Conservation (phyloP, 2,113 vertebrate species). For the Polyodon spathula region DNA sequence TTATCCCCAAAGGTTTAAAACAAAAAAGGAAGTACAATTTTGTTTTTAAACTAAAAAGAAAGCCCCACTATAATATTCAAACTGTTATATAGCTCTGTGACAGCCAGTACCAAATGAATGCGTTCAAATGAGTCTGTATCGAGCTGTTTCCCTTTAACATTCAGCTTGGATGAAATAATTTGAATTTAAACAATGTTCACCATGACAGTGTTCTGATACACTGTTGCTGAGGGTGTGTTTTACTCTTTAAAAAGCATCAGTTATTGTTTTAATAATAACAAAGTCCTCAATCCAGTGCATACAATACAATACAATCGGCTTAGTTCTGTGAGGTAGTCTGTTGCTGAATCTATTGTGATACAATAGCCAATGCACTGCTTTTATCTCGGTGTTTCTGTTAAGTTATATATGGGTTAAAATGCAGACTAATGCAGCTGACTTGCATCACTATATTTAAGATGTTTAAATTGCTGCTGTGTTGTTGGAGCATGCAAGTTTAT, state of each 20-base stretch:
- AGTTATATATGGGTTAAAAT: constrained; percentile 30
- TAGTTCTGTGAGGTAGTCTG: constrained; percentile 38
- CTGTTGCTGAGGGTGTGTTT: too few species aligned
- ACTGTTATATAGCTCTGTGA: constrained; percentile 32
- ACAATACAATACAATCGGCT: too few species aligned
- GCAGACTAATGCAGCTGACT: constrained; percentile 43
- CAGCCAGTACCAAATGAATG: constrained; percentile 52
- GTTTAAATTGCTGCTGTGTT: constrained; percentile 36
- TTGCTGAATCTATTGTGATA: constrained; percentile 31
- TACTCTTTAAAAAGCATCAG: too few species aligned
- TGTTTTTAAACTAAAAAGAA: constrained; percentile 8
- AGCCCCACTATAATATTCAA: background rate
- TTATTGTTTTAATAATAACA: too few species aligned
- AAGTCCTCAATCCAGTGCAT: too few species aligned
- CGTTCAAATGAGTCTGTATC: constrained; percentile 22
- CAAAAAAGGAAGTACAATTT: too few species aligned
- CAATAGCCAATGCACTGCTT: constrained; percentile 27
- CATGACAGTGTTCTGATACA: too few species aligned
- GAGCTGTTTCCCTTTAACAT: constrained; percentile 1
- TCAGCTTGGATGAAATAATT: background rate
- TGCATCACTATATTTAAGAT: constrained; percentile 37
- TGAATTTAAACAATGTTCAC: background rate
- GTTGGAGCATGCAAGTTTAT: constrained; percentile 26
- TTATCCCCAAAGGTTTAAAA: too few species aligned
- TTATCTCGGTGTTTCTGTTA: constrained; percentile 26